Evolutionary conservation across 2,888 invertebrate genomes (phyloP), one percentile per base, ranked within the genome.

Genomic region (Cataglyphis cursor): DNA sequence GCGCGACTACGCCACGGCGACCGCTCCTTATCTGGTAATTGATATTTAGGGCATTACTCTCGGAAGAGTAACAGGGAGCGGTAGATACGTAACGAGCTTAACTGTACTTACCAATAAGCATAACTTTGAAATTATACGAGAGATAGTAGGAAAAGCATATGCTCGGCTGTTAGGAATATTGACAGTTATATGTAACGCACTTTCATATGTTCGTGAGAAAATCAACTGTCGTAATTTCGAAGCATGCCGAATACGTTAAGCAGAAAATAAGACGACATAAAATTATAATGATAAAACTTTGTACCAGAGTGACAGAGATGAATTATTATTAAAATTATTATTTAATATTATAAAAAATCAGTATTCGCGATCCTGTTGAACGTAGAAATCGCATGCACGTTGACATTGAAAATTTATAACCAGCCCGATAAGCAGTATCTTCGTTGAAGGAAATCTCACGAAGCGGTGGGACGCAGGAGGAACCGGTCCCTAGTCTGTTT

Each of bases 1-100:
- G 12, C 57, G 12, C 28, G 65, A 51, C n/a, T 54, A 21, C 35
- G 12, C n/a, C 21, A n/a, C 54, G 15, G 21, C 28, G 48, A 51
- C n/a, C n/a, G n/a, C 15, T 31, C 15, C 28, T n/a, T 21, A 10
- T 4, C 12, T 2, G 70, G 74, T 88, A 87, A 89, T 87, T 87
- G 87, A 87, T 88, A 88, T 88, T 88, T 88, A 85, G 83, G 81
- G 81, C 85, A 84, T 84, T 78, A 68, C 82, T 73, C 61, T 73
- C 15, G 44, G 31, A 78, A 74, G 61, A 54, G 73, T 8, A 18
- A 51, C 10, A 44, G 48, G 44, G 44, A 80, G 73, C 38, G 38
- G 5, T 18, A 35, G 54, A 84, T 57, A 72, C 64, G 78, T 81
- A 89, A 89, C 85, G 84, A 83, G 64, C 68, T 83, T 85, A 88